phyloP scores from a whole-genome alignment of 2,888 invertebrate genomes.

The Apodemia hepburni region DNA sequence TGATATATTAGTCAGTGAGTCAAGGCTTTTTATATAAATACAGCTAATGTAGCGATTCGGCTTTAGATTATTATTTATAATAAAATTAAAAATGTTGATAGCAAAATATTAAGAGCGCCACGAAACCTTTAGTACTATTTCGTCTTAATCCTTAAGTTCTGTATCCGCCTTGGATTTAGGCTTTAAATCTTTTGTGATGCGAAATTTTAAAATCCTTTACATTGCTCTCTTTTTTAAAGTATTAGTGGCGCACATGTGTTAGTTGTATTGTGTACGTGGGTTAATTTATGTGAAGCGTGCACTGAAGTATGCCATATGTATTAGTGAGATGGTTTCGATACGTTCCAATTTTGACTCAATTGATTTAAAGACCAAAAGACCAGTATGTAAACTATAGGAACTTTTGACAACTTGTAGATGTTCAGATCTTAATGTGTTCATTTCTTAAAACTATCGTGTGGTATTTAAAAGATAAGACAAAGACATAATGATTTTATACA shows the following conservation, averaged over 20 bases:
- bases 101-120: too few relatives aligned
- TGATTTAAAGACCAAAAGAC: constrained; percentile 18
- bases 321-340: constrained; percentile 69
- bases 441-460: constrained; percentile 7
- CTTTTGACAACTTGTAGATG: constrained; percentile 18
- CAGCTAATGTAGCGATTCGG: too few relatives aligned
- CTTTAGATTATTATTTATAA: too few relatives aligned
- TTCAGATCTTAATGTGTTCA: neutral
- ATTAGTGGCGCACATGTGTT: constrained; percentile 20
- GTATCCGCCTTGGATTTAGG: neutral
- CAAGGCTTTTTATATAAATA: too few relatives aligned
- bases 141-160: too few relatives aligned
- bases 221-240: constrained; percentile 4
- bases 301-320: constrained; percentile 71
- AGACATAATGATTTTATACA: neutral
- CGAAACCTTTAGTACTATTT: too few relatives aligned
- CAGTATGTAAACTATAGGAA: constrained; percentile 22
- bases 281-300: constrained; percentile 36
- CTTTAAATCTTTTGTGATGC: too few relatives aligned
- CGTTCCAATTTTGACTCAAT: constrained; percentile 62
- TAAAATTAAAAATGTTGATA: too few relatives aligned
- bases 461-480: neutral
- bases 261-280: constrained; percentile 24
- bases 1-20: too few relatives aligned
- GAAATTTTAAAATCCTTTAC: neutral